Percentiles rank a stretch among this genome's conserved stretches.
Conservation (phyloP, 2,797 vertebrate species). For the Eurystomus glaucurus region DNA sequence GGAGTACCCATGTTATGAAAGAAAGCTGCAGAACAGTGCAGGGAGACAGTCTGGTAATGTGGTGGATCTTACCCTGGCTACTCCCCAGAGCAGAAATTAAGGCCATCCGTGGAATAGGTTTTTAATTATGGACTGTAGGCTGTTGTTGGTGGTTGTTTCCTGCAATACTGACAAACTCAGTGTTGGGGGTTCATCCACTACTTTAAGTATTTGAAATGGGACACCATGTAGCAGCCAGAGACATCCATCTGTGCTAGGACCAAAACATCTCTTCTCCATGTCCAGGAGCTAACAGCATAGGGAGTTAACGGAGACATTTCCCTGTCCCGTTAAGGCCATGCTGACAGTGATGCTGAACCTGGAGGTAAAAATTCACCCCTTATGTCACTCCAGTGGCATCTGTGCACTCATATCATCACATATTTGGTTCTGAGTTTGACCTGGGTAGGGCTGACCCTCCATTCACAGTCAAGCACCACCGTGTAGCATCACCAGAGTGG, state of each 20-base stretch:
- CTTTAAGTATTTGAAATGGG: neutral
- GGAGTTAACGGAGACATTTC: neutral
- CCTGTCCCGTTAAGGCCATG: neutral
- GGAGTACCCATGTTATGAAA: neutral
- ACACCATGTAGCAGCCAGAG: neutral
- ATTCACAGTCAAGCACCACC: rapidly evolving
- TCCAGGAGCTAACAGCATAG: neutral
- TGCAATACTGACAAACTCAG: neutral
- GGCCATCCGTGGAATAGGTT: neutral
- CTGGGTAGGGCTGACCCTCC: neutral
- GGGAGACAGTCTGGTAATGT: neutral
- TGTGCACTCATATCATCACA: rapidly evolving
- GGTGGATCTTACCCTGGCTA: neutral
- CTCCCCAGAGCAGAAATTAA: neutral
- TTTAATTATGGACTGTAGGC: slow-evolving; percentile 31
- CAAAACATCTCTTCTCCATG: neutral
- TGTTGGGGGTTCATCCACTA: neutral
- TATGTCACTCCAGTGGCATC: neutral
- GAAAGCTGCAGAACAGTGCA: neutral
- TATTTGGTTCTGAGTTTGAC: neutral
- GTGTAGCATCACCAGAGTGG: neutral
- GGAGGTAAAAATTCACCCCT: neutral
- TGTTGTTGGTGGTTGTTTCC: neutral
- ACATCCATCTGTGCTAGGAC: neutral
- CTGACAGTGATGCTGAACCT: neutral